phyloP scores from a whole-genome alignment of 2,797 vertebrate genomes.

The Adelosebastes latens region DNA sequence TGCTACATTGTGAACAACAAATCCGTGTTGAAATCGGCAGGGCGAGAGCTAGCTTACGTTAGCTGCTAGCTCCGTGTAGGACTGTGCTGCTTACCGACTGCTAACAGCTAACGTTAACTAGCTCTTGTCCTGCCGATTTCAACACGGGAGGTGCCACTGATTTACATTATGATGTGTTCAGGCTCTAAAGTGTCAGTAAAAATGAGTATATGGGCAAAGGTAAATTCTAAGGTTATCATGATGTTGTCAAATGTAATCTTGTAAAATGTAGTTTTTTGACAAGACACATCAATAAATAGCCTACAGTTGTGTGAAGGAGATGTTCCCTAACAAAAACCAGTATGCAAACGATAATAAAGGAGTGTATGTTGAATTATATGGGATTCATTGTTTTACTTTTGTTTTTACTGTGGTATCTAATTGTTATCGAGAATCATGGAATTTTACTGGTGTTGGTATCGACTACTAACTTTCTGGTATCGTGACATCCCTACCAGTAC shows the following conservation, averaged over 20 bases:
- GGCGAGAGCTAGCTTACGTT: background rate
- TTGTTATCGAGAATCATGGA: background rate
- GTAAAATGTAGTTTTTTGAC: too few species aligned
- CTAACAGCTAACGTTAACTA: background rate
- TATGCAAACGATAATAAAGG: too few species aligned
- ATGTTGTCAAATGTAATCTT: background rate
- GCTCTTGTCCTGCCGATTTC: background rate
- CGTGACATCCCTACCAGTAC: background rate
- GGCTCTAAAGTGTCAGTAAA: background rate
- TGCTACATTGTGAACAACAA: background rate
- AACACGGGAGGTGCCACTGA: background rate
- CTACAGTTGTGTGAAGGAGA: background rate
- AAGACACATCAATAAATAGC: background rate
- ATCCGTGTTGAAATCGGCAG: background rate
- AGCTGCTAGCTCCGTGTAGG: background rate
- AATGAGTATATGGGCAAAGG: background rate
- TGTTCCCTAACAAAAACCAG: background rate
- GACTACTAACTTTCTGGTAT: background rate
- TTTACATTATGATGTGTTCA: background rate
- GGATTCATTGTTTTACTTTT: background rate
- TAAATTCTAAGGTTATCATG: background rate
- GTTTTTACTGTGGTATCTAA: background rate
- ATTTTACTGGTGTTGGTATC: background rate
- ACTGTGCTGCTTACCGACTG: too few species aligned
- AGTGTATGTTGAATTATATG: background rate